Conservation (phyloP, 1,140 invertebrate genomes). For the Micrasema longulum region DNA sequence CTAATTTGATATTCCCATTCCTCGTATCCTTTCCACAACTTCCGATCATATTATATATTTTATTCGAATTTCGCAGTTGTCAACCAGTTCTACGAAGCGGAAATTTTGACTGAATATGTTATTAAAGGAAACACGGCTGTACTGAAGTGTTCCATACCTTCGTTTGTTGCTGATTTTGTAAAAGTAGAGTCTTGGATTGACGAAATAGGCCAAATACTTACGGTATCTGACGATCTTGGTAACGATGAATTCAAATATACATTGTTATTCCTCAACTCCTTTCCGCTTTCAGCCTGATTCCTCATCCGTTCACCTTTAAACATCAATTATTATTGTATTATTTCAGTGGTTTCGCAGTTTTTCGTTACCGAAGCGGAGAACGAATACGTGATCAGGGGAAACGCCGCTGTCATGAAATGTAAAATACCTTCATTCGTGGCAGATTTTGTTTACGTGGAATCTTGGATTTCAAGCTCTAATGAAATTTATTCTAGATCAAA, state of each 20-base stretch:
- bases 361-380: conserved; percentile 93
- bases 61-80: conserved; percentile 74
- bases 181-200: conserved; percentile 82
- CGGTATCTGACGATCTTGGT: conserved; percentile 73
- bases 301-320: conserved; percentile 2
- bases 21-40: conserved; percentile 34
- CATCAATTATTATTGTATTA: conserved; percentile 50
- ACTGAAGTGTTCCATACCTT: conserved; percentile 83
- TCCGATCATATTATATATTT: conserved; percentile 14
- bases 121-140: conserved; percentile 84
- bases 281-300: not conserved
- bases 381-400: conserved; percentile 93
- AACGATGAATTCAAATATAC: conserved; percentile 54
- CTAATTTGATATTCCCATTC: not conserved
- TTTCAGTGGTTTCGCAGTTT: conserved; percentile 84
- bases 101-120: conserved; percentile 83
- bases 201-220: conserved; percentile 72
- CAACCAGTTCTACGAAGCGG: conserved; percentile 84
- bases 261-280: not conserved
- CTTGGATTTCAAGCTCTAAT: conserved; percentile 86
- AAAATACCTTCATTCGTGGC: conserved; percentile 94
- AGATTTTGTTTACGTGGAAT: conserved; percentile 89
- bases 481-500: conserved; percentile 74
- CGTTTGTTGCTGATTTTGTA: conserved; percentile 85
- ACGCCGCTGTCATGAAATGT: conserved; percentile 92